These are phyloP conservation scores for Allophyes oxyacanthae DNA, from an alignment of 2,888 invertebrate species.

Conservation along the genomic window DNA sequence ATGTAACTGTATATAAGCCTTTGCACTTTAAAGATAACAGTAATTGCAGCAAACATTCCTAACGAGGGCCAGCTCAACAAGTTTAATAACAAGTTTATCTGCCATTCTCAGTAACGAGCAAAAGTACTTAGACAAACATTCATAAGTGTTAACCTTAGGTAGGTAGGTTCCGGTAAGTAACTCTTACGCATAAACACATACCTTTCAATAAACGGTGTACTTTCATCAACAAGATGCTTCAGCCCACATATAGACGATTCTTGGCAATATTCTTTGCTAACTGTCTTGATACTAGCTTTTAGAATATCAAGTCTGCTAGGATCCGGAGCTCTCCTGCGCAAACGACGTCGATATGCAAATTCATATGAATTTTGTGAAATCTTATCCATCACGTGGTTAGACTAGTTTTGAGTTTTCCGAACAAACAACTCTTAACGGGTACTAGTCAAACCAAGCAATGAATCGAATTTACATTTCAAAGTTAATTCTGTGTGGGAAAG, in stretches of 20 bases:
- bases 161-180: conserved; percentile 1
- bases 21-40: conserved; percentile 47
- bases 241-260: conserved; percentile 86
- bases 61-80: conserved; percentile 66
- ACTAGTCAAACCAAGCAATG: conserved; percentile 17
- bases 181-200: conserved; percentile 50
- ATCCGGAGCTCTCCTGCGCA: conserved; percentile 53
- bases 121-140: conserved; percentile 6
- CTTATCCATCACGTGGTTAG: conserved; percentile 25
- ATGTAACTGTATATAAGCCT: conserved; percentile 51
- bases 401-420: neutral
- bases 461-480: conserved; percentile 36
- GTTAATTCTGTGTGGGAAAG: conserved; percentile 25
- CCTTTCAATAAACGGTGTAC: conserved; percentile 79
- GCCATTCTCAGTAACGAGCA: conserved; percentile 43
- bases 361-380: conserved; percentile 29
- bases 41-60: conserved; percentile 66
- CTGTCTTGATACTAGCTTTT: conserved; percentile 72
- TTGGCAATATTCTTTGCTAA: conserved; percentile 80
- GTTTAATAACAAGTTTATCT: conserved; percentile 64
- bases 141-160: conserved; percentile 3
- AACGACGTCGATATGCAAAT: conserved; percentile 42
- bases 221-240: conserved; percentile 80
- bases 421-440: conserved; percentile 1
- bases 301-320: conserved; percentile 63